Conservation (phyloP, 2,797 vertebrate genomes). For the Selene dorsalis region DNA sequence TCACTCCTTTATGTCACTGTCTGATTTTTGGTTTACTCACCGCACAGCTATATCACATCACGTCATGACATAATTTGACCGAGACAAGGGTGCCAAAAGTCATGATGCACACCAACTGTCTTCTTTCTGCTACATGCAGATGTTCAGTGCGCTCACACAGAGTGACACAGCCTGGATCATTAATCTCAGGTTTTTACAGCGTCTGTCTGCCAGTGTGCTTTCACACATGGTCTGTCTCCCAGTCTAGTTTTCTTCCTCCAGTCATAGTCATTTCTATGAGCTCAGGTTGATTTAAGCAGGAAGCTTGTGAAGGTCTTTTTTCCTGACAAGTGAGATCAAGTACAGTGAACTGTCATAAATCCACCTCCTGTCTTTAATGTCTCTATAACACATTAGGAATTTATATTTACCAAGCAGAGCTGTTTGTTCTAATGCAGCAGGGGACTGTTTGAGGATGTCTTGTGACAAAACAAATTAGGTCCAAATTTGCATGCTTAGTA, state of each 20-base stretch:
- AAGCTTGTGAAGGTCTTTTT: not conserved
- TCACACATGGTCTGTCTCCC: not conserved
- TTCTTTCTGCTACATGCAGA: slow-evolving; percentile 42
- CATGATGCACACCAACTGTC: slow-evolving; percentile 35
- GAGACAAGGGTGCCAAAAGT: slow-evolving; percentile 26
- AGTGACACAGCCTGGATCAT: slow-evolving; percentile 36
- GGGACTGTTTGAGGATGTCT: slow-evolving; percentile 25
- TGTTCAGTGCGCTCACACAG: slow-evolving; percentile 59
- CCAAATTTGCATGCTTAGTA: slow-evolving; percentile 29
- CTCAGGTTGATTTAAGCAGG: not conserved
- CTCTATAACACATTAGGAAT: slow-evolving; percentile 10
- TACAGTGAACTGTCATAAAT: not conserved
- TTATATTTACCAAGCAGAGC: slow-evolving; percentile 9
- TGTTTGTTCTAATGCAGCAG: slow-evolving; percentile 41
- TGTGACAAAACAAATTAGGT: slow-evolving; percentile 33
- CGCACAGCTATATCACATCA: not conserved
- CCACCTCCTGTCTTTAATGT: slow-evolving; percentile 28
- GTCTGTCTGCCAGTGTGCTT: not conserved
- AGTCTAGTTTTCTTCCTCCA: not conserved
- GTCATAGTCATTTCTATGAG: not conserved
- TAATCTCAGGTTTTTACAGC: slow-evolving; percentile 6
- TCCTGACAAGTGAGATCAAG: not conserved
- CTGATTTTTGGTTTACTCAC: slow-evolving; percentile 15
- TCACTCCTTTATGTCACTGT: not conserved
- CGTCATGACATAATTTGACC: not conserved